These are phyloP conservation scores for Acrossocheilus wenchowensis DNA, from an alignment of 2,797 vertebrate genomes.

Conservation along the genomic window DNA sequence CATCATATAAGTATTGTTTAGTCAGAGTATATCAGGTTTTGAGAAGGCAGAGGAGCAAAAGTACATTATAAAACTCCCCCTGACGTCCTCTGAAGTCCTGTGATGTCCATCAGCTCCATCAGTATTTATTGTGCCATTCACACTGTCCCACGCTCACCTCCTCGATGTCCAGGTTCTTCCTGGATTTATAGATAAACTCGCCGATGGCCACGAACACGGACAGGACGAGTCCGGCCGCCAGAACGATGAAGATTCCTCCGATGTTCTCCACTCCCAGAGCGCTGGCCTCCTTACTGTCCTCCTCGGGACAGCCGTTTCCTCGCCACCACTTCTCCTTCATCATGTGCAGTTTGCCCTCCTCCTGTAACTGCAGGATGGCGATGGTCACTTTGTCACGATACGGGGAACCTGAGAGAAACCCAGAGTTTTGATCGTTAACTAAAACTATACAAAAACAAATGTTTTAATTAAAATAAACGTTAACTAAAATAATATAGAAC, in stretches of 20 bases:
- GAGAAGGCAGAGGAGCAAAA: neutral
- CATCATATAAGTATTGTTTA: neutral
- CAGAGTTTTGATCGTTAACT: neutral
- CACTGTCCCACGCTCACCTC: conserved; percentile 89
- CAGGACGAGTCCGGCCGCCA: conserved; percentile 96
- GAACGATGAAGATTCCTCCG: conserved; percentile 96
- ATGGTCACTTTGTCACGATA: conserved; percentile 98
- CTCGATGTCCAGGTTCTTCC: conserved; percentile 91
- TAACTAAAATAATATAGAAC: neutral
- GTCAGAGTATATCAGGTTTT: neutral
- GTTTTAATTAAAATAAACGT: neutral
- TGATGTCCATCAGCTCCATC: conserved; percentile 38
- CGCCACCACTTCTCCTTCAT: conserved; percentile 99
- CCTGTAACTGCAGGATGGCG: conserved; percentile 96
- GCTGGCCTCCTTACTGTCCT: conserved; percentile 96
- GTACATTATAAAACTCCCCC: neutral
- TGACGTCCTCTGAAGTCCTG: neutral
- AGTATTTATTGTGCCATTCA: conserved; percentile 84
- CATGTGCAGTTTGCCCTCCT: conserved; percentile 97
- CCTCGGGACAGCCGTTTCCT: conserved; percentile 95
- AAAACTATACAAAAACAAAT: neutral
- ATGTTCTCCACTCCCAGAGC: conserved; percentile 97
- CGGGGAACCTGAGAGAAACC: conserved; percentile 85
- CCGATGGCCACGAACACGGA: conserved; percentile 97
- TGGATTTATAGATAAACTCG: conserved; percentile 96